Percentiles rank a stretch among this genome's conserved stretches.
These are phyloP conservation scores for Prunella himalayana DNA, from an alignment of 2,113 vertebrate species.

Conservation along the genomic window DNA sequence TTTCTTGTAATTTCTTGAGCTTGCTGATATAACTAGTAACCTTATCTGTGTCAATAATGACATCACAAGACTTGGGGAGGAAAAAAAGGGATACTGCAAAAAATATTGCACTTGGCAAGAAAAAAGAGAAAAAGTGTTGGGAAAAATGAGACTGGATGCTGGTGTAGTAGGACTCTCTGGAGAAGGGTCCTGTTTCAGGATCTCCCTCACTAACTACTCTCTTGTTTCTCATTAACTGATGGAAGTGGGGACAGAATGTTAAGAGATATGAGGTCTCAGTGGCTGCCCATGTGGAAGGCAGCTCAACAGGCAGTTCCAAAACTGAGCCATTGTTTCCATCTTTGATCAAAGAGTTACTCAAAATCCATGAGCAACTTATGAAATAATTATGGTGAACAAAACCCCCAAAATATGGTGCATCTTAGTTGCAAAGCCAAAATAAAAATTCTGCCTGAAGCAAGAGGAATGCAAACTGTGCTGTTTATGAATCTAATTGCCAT, in stretches of 20 bases:
- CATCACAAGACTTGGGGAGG: not conserved
- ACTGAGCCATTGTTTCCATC: not conserved
- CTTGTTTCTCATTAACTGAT: not conserved
- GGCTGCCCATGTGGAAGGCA: not conserved
- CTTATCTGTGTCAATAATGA: too few species aligned
- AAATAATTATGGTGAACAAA: not conserved
- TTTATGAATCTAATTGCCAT: not conserved
- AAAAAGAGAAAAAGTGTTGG: not conserved
- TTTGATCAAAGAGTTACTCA: not conserved
- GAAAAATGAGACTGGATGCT: not conserved
- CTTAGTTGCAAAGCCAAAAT: not conserved
- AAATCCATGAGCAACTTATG: not conserved
- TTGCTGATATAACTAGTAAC: too few species aligned
- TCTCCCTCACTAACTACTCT: not conserved
- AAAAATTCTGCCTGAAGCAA: not conserved
- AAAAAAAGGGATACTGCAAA: not conserved
- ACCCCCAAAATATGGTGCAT: not conserved
- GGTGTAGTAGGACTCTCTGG: not conserved
- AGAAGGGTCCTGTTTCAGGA: not conserved
- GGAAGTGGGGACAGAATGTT: not conserved
- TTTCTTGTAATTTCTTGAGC: too few species aligned
- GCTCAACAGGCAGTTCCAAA: not conserved
- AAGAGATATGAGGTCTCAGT: not conserved
- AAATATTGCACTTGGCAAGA: not conserved
- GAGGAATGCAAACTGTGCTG: not conserved